Conservation (phyloP, 2,888 invertebrate genomes). For the Dilophus febrilis region DNA sequence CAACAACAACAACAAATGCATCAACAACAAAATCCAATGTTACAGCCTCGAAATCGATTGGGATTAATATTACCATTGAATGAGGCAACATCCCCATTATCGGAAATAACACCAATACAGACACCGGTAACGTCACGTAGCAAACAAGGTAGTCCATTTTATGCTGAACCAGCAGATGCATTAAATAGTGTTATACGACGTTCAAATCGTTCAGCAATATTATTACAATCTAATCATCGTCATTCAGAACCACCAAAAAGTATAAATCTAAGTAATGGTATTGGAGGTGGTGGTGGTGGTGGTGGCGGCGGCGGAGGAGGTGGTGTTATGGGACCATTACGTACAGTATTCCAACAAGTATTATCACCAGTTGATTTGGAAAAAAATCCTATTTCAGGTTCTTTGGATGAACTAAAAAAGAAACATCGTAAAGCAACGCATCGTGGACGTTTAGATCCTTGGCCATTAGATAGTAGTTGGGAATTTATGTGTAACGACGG, state of each 20-base stretch:
- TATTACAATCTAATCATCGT: constrained; percentile 33
- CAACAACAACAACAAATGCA: constrained; percentile 8
- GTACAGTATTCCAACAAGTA: constrained; percentile 35
- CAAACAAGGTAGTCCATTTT: constrained; percentile 72
- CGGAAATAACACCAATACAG: constrained; percentile 20
- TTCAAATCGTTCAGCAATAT: constrained; percentile 21
- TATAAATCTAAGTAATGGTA: too few species aligned
- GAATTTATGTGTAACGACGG: constrained; percentile 57
- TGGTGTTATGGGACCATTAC: constrained; percentile 14
- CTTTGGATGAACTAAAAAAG: constrained; percentile 31
- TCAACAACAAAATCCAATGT: constrained; percentile 10
- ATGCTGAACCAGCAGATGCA: constrained; percentile 78
- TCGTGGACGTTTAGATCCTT: constrained; percentile 35
- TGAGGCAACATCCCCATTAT: constrained; percentile 16
- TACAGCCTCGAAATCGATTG: constrained; percentile 19
- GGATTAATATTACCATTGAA: constrained; percentile 21
- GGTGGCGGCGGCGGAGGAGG: neutral
- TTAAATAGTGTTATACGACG: constrained; percentile 35
- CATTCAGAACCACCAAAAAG: constrained; percentile 43
- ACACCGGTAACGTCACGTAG: constrained; percentile 20
- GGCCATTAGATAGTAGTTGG: constrained; percentile 83
- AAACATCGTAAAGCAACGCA: constrained; percentile 30
- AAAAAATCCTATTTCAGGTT: constrained; percentile 26
- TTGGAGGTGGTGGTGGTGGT: constrained; percentile 10
- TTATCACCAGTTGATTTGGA: constrained; percentile 38